These are phyloP conservation scores for Tragelaphus oryx DNA, from an alignment of 2,797 vertebrate genomes.

Conservation along the genomic window DNA sequence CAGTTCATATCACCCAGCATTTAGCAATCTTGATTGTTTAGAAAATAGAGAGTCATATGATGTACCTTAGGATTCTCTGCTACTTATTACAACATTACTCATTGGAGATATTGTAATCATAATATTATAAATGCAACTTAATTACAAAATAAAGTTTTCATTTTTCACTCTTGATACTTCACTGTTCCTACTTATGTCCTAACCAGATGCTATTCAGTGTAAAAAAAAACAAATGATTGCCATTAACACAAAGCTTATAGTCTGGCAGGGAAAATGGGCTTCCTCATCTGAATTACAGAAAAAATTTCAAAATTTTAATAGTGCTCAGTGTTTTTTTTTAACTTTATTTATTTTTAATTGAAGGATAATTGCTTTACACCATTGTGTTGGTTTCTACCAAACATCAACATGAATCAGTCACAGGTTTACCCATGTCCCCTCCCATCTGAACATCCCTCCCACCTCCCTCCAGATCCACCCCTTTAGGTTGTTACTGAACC, in stretches of 20 bases:
- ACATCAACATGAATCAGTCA: neutral
- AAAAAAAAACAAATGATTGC: neutral
- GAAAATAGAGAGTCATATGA: neutral
- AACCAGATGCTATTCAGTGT: neutral
- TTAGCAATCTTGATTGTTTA: neutral
- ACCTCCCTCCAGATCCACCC: neutral
- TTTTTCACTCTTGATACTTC: conserved; percentile 64
- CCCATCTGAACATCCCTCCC: neutral
- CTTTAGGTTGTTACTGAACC: neutral
- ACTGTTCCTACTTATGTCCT: neutral
- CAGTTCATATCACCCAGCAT: neutral
- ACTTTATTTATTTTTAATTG: neutral
- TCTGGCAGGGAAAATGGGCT: neutral
- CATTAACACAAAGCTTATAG: neutral
- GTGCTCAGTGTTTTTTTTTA: neutral
- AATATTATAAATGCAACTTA: neutral
- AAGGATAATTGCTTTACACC: neutral
- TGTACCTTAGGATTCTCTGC: neutral
- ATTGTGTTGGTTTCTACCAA: neutral
- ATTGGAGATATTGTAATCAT: neutral
- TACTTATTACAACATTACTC: neutral
- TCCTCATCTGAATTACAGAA: neutral
- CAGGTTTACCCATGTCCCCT: neutral
- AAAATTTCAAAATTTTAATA: neutral
- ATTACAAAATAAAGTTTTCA: conserved; percentile 67